phyloP scores from a whole-genome alignment of 2,797 vertebrate species.

The Spondyliosoma cantharus region DNA sequence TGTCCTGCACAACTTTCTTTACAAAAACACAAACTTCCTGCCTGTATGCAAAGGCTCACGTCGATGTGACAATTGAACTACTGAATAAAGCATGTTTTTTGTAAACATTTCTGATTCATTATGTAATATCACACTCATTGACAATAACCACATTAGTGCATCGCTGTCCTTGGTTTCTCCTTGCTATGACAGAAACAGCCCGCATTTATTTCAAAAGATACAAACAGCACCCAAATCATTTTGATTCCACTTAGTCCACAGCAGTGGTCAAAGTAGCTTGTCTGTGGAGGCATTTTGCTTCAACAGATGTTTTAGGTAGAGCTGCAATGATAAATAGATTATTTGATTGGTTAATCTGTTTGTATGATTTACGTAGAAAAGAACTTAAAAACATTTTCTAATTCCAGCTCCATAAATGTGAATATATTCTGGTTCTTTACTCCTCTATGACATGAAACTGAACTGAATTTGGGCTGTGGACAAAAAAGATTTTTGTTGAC shows the following conservation, averaged over 20 bases:
- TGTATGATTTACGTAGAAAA: no score
- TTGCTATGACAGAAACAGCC: slow-evolving; percentile 4
- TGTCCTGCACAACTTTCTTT: background rate
- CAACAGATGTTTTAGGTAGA: background rate
- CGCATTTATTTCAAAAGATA: background rate
- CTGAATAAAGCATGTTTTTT: background rate
- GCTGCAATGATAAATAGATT: no score
- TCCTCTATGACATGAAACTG: no score
- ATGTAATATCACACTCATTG: background rate
- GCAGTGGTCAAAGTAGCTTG: background rate
- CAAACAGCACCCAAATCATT: background rate
- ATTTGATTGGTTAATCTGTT: no score
- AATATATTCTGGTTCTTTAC: no score
- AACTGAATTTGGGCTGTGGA: no score
- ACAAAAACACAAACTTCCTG: background rate
- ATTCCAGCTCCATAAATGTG: no score
- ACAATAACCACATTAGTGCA: background rate
- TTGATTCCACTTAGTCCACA: background rate
- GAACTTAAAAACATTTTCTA: no score
- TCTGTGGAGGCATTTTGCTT: background rate
- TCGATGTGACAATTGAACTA: background rate
- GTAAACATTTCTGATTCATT: background rate
- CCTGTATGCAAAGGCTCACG: background rate
- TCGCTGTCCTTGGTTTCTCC: background rate
- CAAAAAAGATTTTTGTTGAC: no score